A percentile compares a stretch with the other conserved stretches of the same genome.
phyloP scores from a whole-genome alignment of 1,140 invertebrate species.

The Bombus haemorrhoidalis region DNA sequence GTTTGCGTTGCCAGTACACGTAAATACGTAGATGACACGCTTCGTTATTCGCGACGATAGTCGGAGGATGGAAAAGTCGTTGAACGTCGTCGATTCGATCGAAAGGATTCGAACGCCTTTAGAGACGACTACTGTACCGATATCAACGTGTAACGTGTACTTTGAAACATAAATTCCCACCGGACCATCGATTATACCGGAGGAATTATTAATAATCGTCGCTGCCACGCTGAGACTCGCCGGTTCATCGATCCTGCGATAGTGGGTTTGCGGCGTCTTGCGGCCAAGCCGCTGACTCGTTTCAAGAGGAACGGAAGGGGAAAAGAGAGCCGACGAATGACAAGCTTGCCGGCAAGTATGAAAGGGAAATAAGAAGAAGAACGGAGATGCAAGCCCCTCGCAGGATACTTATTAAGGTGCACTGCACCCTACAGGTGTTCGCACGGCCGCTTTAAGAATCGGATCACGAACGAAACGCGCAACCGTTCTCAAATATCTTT shows the following conservation, averaged over 20 bases:
- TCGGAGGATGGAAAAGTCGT: background rate
- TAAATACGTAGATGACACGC: background rate
- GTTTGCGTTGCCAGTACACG: background rate
- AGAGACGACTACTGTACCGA: constrained; percentile 36
- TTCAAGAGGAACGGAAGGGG: constrained; percentile 16
- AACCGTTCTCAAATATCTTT: background rate
- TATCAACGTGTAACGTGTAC: constrained; percentile 22
- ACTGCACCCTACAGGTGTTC: constrained; percentile 62
- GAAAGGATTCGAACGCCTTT: background rate
- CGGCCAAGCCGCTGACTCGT: constrained; percentile 4
- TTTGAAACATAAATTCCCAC: constrained; percentile 43
- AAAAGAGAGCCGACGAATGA: constrained; percentile 38
- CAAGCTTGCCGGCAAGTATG: constrained; percentile 46
- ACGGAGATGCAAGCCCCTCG: constrained; percentile 44
- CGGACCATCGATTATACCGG: constrained; percentile 51
- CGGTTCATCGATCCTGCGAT: constrained; percentile 57
- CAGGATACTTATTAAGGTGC: constrained; percentile 67
- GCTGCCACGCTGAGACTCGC: constrained; percentile 37
- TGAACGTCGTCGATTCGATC: background rate
- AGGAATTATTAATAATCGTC: constrained; percentile 67
- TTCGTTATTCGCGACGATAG: background rate
- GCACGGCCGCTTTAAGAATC: constrained; percentile 34
- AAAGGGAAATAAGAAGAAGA: constrained; percentile 49
- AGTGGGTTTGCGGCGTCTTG: constrained; percentile 37
- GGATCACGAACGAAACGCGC: constrained; percentile 18